Evolutionary conservation across 1,140 invertebrate genomes (phyloP).

Genomic region (Sipha flava): DNA sequence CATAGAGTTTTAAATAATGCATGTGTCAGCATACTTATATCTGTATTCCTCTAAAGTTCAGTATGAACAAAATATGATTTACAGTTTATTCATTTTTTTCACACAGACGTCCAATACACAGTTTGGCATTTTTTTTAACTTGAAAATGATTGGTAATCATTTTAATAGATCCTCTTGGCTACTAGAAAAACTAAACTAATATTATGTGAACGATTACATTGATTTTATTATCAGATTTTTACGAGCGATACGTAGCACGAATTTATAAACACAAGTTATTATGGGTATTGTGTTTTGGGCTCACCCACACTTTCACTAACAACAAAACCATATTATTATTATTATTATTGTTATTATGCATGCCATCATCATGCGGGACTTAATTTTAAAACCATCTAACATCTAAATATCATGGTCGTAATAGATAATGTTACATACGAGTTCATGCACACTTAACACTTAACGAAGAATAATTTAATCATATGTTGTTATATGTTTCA

Average conservation of each 20-base stretch:
- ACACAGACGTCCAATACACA: too few species aligned
- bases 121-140: too few species aligned
- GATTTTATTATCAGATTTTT: neutral
- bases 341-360: neutral
- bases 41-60: too few species aligned
- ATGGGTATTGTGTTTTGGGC: neutral
- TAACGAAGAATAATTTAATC: neutral
- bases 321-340: neutral
- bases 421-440: neutral
- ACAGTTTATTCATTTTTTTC: too few species aligned
- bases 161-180: too few species aligned
- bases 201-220: neutral
- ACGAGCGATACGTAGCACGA: neutral
- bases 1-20: too few species aligned
- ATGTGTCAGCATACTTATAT: too few species aligned
- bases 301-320: slow-evolving; percentile 30
- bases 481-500: neutral
- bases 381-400: too few species aligned
- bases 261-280: neutral
- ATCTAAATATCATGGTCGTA: slow-evolving; percentile 15
- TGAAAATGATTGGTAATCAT: too few species aligned
- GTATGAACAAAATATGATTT: too few species aligned
- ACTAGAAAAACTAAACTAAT: neutral
- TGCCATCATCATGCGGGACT: neutral
- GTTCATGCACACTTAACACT: neutral